Base-by-base conservation (phyloP, 2,888 invertebrate species). In the Seira musarum region DNA sequence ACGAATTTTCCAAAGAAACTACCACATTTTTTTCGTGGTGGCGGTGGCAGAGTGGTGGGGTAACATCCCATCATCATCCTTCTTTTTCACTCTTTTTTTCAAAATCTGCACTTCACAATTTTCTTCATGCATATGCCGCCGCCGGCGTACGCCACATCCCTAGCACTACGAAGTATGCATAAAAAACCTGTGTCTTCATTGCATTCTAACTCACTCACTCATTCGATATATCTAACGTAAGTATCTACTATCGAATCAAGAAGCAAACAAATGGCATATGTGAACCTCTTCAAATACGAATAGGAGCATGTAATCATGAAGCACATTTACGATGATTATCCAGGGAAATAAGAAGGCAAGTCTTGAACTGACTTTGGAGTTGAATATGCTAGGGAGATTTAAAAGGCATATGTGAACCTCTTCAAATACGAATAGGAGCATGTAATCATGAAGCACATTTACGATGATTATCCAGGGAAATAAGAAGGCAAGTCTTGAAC, bases 51-150 rank as follows among this genome's bases (percentile, higher is more conserved):
- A 13, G 35, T 61, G 63, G 74, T 69, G 65, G 80, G 80, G 80
- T 80, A 80, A 80, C 80, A 80, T 69, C 74, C 74, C 74, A 80
- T 80, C 80, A 79, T 63, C 63, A 63, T 78, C 67, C 65, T 78
- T 79, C 78, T 77, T 78, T 71, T 21, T 70, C 80, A 65, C 74
- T 80, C 69, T 72, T 68, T 69, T 49, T 73, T 71, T 30, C 60
- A 57, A 24, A 49, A 66, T 67, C 60, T 30, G 46, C 71, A 35
- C 3, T 30, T 8, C 64, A 40, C 66, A 35, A 40, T 40, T 46
- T 19, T n/a, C 67, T 69, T 73, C 64, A 79, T 73, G 64, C 69
- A 73, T 66, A 67, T 79, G 79, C 67, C 73, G 74, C 74, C 80
- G 80, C 70, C 80, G 74, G 74, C 74, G 13, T 13, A 40, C 13